phyloP scores from a whole-genome alignment of 2,113 vertebrate genomes.

The Andinoacara biseriatus region DNA sequence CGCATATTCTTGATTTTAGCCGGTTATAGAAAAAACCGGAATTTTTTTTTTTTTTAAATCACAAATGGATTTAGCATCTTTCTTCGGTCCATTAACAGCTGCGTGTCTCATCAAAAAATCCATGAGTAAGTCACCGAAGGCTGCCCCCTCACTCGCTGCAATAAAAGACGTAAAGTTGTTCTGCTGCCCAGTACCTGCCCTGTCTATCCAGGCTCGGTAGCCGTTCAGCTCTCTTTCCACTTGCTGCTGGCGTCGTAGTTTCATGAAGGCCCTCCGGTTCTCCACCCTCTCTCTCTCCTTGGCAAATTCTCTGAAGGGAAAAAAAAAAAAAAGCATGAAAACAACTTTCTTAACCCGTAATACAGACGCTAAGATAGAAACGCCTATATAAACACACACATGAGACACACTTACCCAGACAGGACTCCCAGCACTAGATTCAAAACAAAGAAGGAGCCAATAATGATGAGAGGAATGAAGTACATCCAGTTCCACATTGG shows the following conservation, averaged over 20 bases:
- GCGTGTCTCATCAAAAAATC: background rate
- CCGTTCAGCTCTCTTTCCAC: slow-evolving; percentile 96
- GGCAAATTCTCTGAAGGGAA: slow-evolving; percentile 90
- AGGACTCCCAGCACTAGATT: slow-evolving; percentile 96
- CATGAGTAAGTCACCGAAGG: background rate
- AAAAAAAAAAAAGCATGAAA: background rate
- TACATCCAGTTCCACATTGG: slow-evolving; percentile 97
- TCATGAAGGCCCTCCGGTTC: slow-evolving; percentile 94
- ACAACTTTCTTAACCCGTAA: background rate
- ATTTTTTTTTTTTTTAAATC: too few relatives aligned
- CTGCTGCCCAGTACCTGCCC: slow-evolving; percentile 85
- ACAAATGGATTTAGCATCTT: background rate
- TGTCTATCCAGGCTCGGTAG: slow-evolving; percentile 97
- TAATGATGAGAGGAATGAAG: slow-evolving; percentile 96
- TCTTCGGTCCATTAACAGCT: background rate
- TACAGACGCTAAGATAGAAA: background rate
- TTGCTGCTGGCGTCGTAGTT: slow-evolving; percentile 96
- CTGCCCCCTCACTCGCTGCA: background rate
- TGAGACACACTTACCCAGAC: slow-evolving; percentile 85
- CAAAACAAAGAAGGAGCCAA: slow-evolving; percentile 97
- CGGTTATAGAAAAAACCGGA: background rate
- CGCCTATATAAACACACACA: background rate
- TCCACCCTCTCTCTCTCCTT: slow-evolving; percentile 98
- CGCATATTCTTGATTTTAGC: background rate
- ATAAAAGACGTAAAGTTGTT: slow-evolving; percentile 16